Conservation (phyloP, 2,797 vertebrate species). For the Threskiornis aethiopicus region DNA sequence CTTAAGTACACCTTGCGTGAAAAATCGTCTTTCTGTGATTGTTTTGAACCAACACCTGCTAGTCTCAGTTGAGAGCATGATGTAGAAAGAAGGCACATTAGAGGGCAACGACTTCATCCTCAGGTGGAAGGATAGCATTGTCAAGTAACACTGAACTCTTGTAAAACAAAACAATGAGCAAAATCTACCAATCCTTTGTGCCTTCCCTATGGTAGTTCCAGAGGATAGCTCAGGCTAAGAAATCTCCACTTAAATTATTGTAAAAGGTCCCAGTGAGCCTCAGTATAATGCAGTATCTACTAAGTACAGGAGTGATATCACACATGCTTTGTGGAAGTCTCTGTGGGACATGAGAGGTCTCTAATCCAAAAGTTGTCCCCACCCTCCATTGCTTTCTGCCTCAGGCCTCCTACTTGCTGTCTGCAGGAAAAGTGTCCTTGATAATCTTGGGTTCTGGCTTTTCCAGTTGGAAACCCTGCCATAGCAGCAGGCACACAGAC, state of each 20-base stretch:
- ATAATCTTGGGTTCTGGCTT: not conserved
- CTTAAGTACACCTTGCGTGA: not conserved
- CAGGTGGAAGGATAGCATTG: not conserved
- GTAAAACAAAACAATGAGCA: not conserved
- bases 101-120: not conserved
- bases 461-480: not conserved
- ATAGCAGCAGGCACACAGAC: not conserved
- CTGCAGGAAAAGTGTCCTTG: not conserved
- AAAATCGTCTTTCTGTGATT: not conserved
- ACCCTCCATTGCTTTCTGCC: not conserved
- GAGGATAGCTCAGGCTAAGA: not conserved
- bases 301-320: not conserved
- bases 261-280: not conserved
- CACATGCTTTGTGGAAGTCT: not conserved
- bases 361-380: not conserved
- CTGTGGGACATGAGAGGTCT: not conserved
- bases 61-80: not conserved
- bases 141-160: not conserved
- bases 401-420: not conserved
- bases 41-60: not conserved
- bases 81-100: not conserved
- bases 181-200: not conserved
- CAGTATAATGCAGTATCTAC: not conserved
- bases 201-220: not conserved
- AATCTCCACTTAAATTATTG: not conserved